phyloP scores from a whole-genome alignment of 2,797 vertebrate genomes.

The Sebastes steindachneri region DNA sequence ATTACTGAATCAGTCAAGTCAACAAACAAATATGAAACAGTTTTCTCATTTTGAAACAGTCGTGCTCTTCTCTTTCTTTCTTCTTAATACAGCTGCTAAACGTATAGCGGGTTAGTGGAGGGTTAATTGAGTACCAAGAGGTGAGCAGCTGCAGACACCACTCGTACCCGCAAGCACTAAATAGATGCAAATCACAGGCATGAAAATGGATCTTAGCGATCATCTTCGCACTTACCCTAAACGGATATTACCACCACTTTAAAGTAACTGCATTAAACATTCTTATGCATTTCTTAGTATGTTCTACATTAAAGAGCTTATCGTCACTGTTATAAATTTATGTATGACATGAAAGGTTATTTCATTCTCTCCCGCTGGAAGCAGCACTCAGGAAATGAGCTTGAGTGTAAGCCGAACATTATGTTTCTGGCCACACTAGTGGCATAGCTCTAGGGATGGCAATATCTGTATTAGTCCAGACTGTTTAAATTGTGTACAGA shows the following conservation, averaged over 20 bases:
- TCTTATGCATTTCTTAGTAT: conserved; percentile 13
- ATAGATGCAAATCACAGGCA: conserved; percentile 63
- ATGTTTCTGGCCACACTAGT: background rate
- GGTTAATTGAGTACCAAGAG: conserved; percentile 62
- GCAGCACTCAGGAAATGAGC: conserved; percentile 3
- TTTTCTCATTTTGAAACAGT: background rate
- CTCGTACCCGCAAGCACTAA: conserved; percentile 35
- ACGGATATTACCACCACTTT: conserved; percentile 40
- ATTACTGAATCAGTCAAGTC: background rate
- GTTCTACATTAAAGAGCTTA: conserved; percentile 30
- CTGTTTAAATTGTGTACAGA: background rate
- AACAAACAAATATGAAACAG: background rate
- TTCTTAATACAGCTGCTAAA: background rate
- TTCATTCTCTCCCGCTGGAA: conserved; percentile 10
- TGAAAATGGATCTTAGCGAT: conserved; percentile 50
- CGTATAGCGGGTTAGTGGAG: background rate
- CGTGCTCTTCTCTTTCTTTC: background rate
- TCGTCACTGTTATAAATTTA: conserved; percentile 14
- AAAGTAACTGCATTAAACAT: conserved; percentile 23
- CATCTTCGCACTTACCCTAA: conserved; percentile 30
- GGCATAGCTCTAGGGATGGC: background rate
- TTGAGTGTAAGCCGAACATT: background rate
- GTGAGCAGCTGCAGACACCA: conserved; percentile 56
- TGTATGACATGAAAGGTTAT: conserved; percentile 25
- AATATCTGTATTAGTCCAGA: background rate